phyloP scores from a whole-genome alignment of 2,888 invertebrate species.

The Zygothrica quintamaculata region DNA sequence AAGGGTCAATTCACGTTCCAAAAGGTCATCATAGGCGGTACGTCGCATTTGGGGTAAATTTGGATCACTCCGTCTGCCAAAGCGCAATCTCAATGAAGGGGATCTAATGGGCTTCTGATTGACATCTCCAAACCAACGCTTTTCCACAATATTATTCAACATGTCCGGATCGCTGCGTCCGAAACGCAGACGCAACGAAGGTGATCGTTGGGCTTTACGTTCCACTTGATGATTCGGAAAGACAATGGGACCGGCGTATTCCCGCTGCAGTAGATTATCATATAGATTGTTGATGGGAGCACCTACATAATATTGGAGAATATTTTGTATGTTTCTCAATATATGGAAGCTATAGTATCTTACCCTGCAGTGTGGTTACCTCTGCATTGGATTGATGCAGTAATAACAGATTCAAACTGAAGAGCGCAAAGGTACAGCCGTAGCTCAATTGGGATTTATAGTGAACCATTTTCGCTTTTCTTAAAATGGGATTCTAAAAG shows the following conservation, averaged over 20 bases:
- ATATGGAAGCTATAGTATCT: background rate
- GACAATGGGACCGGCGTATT: constrained; percentile 84
- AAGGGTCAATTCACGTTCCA: constrained; percentile 67
- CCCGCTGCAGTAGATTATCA: constrained; percentile 83
- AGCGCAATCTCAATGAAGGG: constrained; percentile 90
- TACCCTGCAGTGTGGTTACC: constrained; percentile 19
- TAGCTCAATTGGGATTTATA: constrained; percentile 51
- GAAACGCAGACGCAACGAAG: constrained; percentile 90
- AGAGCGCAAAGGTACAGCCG: constrained; percentile 49
- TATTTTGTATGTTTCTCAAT: no score
- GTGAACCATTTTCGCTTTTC: constrained; percentile 54
- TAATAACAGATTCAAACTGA: constrained; percentile 50
- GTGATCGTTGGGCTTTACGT: constrained; percentile 91
- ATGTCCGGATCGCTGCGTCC: constrained; percentile 89
- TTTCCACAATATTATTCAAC: constrained; percentile 71
- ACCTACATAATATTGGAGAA: constrained; percentile 17
- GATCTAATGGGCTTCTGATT: constrained; percentile 89
- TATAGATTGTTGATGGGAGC: constrained; percentile 82
- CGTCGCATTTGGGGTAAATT: constrained; percentile 84
- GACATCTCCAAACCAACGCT: constrained; percentile 86
- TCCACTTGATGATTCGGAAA: constrained; percentile 88
- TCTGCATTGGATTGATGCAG: constrained; percentile 63
- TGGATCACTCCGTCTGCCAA: constrained; percentile 90
- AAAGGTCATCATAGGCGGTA: constrained; percentile 70
- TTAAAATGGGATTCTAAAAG: background rate